phyloP scores from a whole-genome alignment of 1,140 invertebrate species.

The Heliconius melpomene region DNA sequence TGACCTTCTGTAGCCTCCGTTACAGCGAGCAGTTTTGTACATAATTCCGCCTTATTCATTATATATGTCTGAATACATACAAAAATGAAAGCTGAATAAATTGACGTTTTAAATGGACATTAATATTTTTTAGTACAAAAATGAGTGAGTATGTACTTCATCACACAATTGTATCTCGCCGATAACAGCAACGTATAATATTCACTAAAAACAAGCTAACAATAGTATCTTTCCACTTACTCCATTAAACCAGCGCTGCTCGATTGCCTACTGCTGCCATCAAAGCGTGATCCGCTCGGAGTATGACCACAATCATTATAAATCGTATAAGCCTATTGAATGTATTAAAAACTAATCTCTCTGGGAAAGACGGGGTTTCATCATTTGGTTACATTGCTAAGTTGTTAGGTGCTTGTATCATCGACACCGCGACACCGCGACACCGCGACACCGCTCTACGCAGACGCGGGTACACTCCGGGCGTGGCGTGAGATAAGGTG shows the following conservation, averaged over 20 bases:
- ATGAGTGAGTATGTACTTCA: not conserved
- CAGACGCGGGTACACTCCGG: not conserved
- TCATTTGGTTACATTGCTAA: slow-evolving; percentile 2
- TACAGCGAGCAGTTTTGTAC: no score
- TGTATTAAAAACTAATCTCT: slow-evolving; percentile 3
- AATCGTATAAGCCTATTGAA: not conserved
- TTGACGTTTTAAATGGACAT: no score
- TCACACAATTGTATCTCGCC: not conserved
- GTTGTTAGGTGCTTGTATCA: no score
- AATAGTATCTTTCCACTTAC: not conserved
- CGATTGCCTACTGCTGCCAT: not conserved
- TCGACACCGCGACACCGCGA: no score
- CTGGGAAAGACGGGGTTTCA: not conserved
- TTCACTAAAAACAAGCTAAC: not conserved
- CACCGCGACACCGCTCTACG: not conserved
- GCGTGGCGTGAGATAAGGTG: slow-evolving; percentile 38
- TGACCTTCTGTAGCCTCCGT: no score
- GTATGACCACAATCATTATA: not conserved
- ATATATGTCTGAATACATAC: no score
- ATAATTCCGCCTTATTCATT: no score
- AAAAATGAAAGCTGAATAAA: no score
- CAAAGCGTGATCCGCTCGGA: not conserved
- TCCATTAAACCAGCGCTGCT: not conserved
- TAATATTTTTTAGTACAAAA: no score
- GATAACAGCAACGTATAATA: not conserved